Evolutionary conservation across 2,797 vertebrate species (phyloP).

Genomic region (Oophaga sylvatica): DNA sequence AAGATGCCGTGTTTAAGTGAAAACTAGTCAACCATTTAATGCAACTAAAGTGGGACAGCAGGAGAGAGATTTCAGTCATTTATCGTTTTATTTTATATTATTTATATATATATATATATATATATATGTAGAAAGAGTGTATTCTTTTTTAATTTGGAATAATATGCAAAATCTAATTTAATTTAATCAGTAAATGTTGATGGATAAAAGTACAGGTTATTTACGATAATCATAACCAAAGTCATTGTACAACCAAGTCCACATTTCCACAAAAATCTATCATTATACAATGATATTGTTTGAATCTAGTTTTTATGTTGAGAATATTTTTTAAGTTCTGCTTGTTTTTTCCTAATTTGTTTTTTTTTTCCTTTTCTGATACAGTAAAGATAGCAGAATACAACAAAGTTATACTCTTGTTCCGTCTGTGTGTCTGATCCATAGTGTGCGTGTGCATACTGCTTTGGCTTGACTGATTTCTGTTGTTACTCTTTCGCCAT

Average conservation of each 20-base stretch:
- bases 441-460: too few relatives aligned
- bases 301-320: too few relatives aligned
- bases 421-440: too few relatives aligned
- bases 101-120: background rate
- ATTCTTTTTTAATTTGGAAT: background rate
- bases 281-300: background rate
- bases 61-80: background rate
- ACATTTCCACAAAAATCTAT: background rate
- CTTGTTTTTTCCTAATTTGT: too few relatives aligned
- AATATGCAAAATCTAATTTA: background rate
- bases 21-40: slow-evolving; percentile 11
- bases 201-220: background rate
- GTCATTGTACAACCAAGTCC: background rate
- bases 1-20: slow-evolving; percentile 63
- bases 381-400: too few relatives aligned
- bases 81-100: background rate
- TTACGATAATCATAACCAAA: background rate
- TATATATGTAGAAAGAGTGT: too few relatives aligned
- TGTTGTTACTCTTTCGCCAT: too few relatives aligned
- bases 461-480: too few relatives aligned
- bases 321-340: too few relatives aligned
- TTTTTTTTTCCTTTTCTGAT: too few relatives aligned
- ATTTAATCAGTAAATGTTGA: background rate
- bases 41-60: background rate
- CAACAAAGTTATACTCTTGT: too few relatives aligned